Conservation (phyloP, 2,888 invertebrate genomes). For the Tethea ocularis region DNA sequence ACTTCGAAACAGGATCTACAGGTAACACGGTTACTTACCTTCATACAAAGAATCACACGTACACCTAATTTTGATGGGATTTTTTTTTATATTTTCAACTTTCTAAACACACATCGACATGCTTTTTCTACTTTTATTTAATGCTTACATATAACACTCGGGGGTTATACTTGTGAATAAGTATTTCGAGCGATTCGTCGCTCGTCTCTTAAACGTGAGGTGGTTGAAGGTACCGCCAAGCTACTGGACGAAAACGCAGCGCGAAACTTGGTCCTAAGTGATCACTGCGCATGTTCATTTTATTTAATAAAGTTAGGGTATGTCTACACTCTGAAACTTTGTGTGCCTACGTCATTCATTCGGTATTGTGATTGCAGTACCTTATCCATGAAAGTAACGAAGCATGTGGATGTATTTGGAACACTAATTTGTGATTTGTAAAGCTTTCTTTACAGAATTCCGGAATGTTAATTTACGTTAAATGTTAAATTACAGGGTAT, state of each 20-base stretch:
- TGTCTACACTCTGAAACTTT: conserved; percentile 23
- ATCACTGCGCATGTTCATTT: conserved; percentile 47
- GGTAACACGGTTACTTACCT: conserved; percentile 67
- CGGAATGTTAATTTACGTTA: background rate
- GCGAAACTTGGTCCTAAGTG: conserved; percentile 28
- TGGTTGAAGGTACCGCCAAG: conserved; percentile 51
- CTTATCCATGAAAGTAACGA: background rate
- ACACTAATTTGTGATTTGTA: background rate
- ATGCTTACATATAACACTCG: conserved; percentile 80
- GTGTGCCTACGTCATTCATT: conserved; percentile 11
- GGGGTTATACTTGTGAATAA: conserved; percentile 55
- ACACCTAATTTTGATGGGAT: conserved; percentile 64
- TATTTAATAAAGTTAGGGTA: conserved; percentile 19
- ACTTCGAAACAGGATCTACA: conserved; percentile 49
- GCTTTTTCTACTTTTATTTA: conserved; percentile 62
- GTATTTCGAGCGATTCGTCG: conserved; percentile 49
- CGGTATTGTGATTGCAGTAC: conserved; percentile 3
- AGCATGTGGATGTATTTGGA: background rate
- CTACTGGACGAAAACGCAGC: conserved; percentile 49
- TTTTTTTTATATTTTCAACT: conserved; percentile 46
- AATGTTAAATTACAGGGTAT: background rate
- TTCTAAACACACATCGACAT: conserved; percentile 75
- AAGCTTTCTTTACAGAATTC: background rate
- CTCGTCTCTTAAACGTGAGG: conserved; percentile 49
- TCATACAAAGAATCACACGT: conserved; percentile 55